These are phyloP conservation scores for Siphamia tubifer DNA, from an alignment of 2,113 vertebrate genomes.

Conservation along the genomic window DNA sequence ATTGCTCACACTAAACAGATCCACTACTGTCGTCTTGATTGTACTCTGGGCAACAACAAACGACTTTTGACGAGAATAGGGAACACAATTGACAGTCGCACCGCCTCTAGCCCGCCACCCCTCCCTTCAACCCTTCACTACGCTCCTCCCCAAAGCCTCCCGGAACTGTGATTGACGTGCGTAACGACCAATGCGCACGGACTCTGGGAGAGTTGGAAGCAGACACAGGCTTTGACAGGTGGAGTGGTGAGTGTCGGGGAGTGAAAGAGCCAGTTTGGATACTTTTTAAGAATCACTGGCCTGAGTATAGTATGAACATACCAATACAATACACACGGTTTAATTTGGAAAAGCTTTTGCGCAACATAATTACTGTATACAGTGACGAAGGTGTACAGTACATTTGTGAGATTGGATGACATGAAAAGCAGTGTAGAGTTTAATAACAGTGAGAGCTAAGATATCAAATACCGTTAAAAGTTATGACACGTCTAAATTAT, in stretches of 20 bases:
- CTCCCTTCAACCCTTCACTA: neutral
- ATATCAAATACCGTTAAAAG: too few relatives aligned
- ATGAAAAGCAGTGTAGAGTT: too few relatives aligned
- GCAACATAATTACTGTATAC: too few relatives aligned
- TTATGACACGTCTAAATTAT: too few relatives aligned
- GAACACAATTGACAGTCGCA: conserved; percentile 66
- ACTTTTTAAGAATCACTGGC: too few relatives aligned
- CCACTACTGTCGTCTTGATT: neutral
- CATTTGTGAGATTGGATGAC: too few relatives aligned
- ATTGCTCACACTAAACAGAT: neutral
- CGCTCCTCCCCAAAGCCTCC: conserved; percentile 43
- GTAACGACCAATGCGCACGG: conserved; percentile 49
- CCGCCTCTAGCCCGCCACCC: conserved; percentile 51
- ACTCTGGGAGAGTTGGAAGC: neutral
- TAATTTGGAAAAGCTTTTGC: too few relatives aligned
- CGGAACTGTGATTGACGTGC: conserved; percentile 48
- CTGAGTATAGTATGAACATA: too few relatives aligned
- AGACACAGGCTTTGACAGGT: conserved; percentile 18
- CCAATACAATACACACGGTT: too few relatives aligned
- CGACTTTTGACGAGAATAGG: conserved; percentile 63
- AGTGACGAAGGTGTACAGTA: too few relatives aligned
- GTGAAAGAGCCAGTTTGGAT: neutral
- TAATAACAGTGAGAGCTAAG: too few relatives aligned
- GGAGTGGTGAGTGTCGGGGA: neutral
- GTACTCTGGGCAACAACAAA: conserved; percentile 12